Conservation (phyloP, 2,888 invertebrate genomes). For the Pegoplata infirma region DNA sequence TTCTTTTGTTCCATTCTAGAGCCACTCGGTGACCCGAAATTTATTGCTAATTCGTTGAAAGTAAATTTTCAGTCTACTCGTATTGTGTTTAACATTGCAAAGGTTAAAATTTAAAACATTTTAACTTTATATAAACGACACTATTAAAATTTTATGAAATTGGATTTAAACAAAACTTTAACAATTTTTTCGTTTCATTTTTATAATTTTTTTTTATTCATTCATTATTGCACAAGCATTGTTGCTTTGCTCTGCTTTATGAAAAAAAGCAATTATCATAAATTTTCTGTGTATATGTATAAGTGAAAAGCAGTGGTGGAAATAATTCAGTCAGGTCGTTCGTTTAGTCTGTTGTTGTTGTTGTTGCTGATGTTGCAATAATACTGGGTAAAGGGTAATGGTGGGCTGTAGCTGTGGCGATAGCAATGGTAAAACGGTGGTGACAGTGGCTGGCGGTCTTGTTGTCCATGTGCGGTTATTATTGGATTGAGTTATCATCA, state of each 20-base stretch:
- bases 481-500: constrained; percentile 34
- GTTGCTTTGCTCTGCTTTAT: constrained; percentile 10
- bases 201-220: neutral
- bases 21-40: no score
- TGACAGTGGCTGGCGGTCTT: neutral
- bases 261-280: constrained; percentile 49
- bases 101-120: neutral
- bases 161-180: constrained; percentile 12
- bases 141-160: constrained; percentile 6
- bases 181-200: neutral
- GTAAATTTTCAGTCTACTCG: no score
- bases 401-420: neutral
- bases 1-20: no score
- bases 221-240: neutral
- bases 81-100: no score
- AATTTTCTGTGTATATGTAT: constrained; percentile 13
- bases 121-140: neutral
- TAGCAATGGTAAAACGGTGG: neutral
- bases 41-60: no score
- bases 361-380: no score
- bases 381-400: no score
- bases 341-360: neutral
- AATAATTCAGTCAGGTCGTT: constrained; percentile 5
- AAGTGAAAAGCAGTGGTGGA: constrained; percentile 1
- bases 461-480: constrained; percentile 19